A percentile compares a stretch with the other conserved stretches of the same genome.
Evolutionary conservation across 1,140 invertebrate genomes (phyloP).

Genomic region (Tribolium madens): DNA sequence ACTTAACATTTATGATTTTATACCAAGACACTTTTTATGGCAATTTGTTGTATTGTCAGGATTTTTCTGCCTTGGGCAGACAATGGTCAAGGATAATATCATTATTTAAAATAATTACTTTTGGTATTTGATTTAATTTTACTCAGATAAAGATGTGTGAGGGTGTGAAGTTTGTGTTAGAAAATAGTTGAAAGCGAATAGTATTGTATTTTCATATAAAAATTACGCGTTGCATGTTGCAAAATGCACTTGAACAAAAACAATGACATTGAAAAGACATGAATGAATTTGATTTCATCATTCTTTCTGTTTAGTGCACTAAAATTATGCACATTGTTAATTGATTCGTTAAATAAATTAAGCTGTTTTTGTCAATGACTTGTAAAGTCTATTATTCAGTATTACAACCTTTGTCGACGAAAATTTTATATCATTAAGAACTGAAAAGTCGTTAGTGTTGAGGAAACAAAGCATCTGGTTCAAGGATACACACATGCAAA

Average conservation of each 20-base stretch:
- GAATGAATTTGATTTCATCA: conserved; percentile 21
- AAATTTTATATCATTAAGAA: conserved; percentile 36
- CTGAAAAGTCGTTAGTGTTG: conserved; percentile 21
- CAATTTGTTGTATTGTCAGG: not conserved
- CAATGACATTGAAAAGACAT: conserved; percentile 28
- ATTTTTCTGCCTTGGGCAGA: conserved; percentile 1
- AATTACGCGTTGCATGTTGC: conserved; percentile 33
- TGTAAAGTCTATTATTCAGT: not conserved
- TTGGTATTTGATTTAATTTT: not conserved
- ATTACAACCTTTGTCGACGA: not conserved
- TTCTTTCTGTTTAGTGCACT: not conserved
- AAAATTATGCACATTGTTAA: conserved; percentile 23
- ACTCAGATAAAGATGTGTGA: not conserved
- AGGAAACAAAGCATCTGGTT: conserved; percentile 38
- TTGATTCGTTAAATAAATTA: conserved; percentile 35
- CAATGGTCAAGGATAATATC: conserved; percentile 23
- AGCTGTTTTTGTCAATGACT: conserved; percentile 7
- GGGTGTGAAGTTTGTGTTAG: conserved; percentile 1
- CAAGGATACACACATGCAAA: conserved; percentile 37
- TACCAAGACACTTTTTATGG: conserved; percentile 12
- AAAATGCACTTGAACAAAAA: conserved; percentile 30
- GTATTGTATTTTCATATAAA: not conserved
- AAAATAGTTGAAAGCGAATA: not conserved
- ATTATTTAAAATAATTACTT: not conserved
- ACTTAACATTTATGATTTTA: conserved; percentile 15